Base-by-base conservation (phyloP, 2,113 vertebrate genomes). In the Argyrosomus japonicus region DNA sequence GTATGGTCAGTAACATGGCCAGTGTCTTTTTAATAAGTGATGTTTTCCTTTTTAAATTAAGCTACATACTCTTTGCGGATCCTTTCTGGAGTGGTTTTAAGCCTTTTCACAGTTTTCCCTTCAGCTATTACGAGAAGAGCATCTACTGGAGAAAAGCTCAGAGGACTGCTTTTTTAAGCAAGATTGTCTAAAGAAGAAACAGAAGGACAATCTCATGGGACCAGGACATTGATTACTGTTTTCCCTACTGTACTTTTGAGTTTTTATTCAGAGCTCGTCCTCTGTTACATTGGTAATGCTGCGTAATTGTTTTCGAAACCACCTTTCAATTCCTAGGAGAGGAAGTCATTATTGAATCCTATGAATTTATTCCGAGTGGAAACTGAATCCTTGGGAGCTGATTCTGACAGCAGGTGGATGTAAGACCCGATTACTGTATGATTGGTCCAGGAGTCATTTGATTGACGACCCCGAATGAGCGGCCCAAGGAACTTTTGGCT, bases 381-480 rank as follows among this genome's bases (percentile, higher is more conserved):
- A 61, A 57, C n/a, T 48, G 47, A 85, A 83, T 83, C 57, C 0
- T 36, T 48, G 12, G 68, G 54, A 73, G 56, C 18, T 2, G 58
- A 54, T 79, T 74, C 51, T 89, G 83, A 82, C 82, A 84, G 76
- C 75, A 78, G 83, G 74, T 57, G 80, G 80, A 88, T 82, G 88
- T 84, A 63, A 68, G 78, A 86, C 21, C 60, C 27, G 18, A 71
- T 79, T 76, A 75, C 75, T 80, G 72, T 86, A 63, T 27, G 29
- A 64, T 9, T 61, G 36, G 57, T 69, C 73, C 77, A 36, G 68
- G 54, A 54, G 40, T 68, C 63, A 54, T 17, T 18, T 25, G 14
- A 77, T 23, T 29, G 65, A 81, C 3, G 27, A 51, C 43, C 36
- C 56, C 14, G 11, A 62, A 60, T 50, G 23, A 63, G 45, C 12